A percentile compares a stretch with the other conserved stretches of the same genome.
These are phyloP conservation scores for Euplagia quadripunctaria DNA, from an alignment of 2,888 invertebrate genomes.

Conservation along the genomic window DNA sequence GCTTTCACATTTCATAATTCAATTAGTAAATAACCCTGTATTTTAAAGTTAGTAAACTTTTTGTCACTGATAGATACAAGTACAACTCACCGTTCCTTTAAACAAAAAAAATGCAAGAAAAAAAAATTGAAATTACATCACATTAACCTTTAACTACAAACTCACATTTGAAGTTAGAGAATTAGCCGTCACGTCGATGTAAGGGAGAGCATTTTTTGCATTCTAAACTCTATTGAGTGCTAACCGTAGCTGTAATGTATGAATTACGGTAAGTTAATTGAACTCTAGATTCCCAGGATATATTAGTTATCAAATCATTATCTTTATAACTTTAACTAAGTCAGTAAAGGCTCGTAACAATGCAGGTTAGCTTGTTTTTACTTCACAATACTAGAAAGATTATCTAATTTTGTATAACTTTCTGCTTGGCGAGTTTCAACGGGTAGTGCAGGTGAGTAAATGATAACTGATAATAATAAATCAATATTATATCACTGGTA, in stretches of 20 bases:
- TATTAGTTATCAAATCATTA: background rate
- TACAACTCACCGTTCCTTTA: background rate
- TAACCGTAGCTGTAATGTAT: too few relatives aligned
- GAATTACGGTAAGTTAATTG: too few relatives aligned
- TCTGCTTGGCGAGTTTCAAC: background rate
- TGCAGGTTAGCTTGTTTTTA: background rate
- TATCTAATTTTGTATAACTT: background rate
- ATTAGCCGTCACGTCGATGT: background rate
- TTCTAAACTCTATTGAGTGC: too few relatives aligned
- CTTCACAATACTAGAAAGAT: background rate
- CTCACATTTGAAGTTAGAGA: background rate
- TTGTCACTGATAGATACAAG: background rate
- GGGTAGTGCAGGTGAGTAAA: background rate
- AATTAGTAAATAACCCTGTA: too few relatives aligned
- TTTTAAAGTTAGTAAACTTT: background rate
- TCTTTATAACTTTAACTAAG: background rate
- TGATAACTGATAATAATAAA: background rate
- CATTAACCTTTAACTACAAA: too few relatives aligned
- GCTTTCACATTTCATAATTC: too few relatives aligned
- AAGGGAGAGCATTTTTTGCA: background rate
- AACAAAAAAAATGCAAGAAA: background rate
- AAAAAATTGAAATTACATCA: background rate
- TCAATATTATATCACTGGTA: background rate
- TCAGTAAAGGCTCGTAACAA: background rate
- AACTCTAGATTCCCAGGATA: too few relatives aligned